Evolutionary conservation across 2,888 invertebrate genomes (phyloP).

Genomic region (Halictus ligatus): DNA sequence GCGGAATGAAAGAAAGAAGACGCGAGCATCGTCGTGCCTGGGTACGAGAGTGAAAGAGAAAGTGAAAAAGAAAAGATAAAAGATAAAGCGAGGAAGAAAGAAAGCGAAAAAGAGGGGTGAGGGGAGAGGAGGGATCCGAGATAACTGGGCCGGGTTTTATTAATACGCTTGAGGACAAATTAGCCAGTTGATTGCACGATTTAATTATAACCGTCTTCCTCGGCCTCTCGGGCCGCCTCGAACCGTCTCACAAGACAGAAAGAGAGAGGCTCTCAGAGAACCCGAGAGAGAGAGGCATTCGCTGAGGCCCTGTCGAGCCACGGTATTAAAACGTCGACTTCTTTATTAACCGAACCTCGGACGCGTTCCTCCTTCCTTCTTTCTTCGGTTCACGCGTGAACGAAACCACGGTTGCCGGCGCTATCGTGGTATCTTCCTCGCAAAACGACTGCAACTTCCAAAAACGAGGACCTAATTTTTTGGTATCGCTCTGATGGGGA

Average conservation of each 20-base stretch:
- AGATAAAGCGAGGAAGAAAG: background rate
- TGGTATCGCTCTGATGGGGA: conserved; percentile 17
- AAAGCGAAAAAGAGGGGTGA: background rate
- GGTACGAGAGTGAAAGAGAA: background rate
- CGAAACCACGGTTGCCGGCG: conserved; percentile 34
- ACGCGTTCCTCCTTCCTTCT: conserved; percentile 60
- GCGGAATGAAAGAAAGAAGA: conserved; percentile 46
- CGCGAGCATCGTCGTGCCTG: background rate
- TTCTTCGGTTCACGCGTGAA: conserved; percentile 48
- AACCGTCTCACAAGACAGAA: conserved; percentile 29
- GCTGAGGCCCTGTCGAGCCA: conserved; percentile 75
- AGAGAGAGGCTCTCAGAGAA: background rate
- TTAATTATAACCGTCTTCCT: conserved; percentile 79
- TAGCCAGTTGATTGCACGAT: conserved; percentile 82
- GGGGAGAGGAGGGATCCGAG: conserved; percentile 26
- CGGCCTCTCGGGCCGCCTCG: conserved; percentile 57
- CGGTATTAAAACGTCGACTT: conserved; percentile 82
- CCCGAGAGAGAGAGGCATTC: conserved; percentile 50
- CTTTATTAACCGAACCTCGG: conserved; percentile 79
- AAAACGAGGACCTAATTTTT: conserved; percentile 57
- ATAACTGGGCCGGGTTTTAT: conserved; percentile 75
- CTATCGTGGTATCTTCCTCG: conserved; percentile 59
- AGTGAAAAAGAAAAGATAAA: background rate
- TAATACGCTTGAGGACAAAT: conserved; percentile 83
- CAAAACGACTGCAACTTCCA: conserved; percentile 44